Base-by-base conservation (phyloP, 2,797 vertebrate genomes). In the Sciaenops ocellatus region DNA sequence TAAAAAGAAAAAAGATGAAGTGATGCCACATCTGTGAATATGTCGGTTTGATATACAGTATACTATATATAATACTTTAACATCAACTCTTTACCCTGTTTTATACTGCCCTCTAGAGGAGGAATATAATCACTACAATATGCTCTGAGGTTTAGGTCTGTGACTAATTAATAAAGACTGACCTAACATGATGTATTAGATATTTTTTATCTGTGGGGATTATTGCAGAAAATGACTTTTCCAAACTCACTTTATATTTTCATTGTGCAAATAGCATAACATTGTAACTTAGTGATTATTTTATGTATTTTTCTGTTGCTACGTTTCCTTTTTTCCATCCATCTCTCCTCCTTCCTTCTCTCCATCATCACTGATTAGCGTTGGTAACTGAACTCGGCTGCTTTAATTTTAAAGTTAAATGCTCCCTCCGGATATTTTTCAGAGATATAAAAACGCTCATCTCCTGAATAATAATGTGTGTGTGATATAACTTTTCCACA, bases 21-120 rank as follows among this genome's bases (percentile, higher is more conserved):
- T 62, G 11, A 67, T 54, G 13, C 28, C 68, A 16, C 5, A 3
- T 22, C 6, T 67, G 38, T 51, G 16, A 65, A 44, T 65, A 34
- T 22, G 22, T 26, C 38, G 11, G 15, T 24, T 13, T 68, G 44
- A 13, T 56, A 3, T 20, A 12, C n/a, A n/a, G n/a, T n/a, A n/a
- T n/a, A n/a, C n/a, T n/a, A n/a, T n/a, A n/a, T 16, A 24, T 5
- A 10, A 17, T 18, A 3, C 7, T 69, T 24, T 6, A 13, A 20
- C 1, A 2, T 76, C 20, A 28, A 12, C 48, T 72, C 62, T 50
- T 85, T 86, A 74, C n/a, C 22, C 50, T 84, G 84, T 76, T 80
- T 63, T 66, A 78, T 41, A 87, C 83, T 91, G 83, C 26, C 92
- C 88, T 89, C 94, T 92, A 80, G 87, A 83, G 94, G 90, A 62